Conservation (phyloP, 2,888 invertebrate species). For the Lacanobia wlatinum region DNA sequence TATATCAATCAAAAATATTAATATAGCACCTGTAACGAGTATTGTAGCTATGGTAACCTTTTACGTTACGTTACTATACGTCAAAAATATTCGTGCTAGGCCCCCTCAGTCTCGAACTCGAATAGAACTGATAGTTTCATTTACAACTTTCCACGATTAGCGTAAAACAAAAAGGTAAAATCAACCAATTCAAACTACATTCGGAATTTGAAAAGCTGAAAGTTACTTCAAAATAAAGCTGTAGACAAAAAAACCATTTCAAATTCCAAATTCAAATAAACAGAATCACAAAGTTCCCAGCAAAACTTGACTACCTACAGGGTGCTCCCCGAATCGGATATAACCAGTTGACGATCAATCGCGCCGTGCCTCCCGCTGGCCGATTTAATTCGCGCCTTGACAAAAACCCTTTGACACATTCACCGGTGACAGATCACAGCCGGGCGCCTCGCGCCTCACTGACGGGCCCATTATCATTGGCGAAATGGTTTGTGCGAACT, state of each 20-base stretch:
- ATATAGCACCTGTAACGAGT: too few relatives aligned
- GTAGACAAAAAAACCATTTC: neutral
- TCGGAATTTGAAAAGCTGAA: neutral
- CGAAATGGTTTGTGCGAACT: slow-evolving; percentile 67
- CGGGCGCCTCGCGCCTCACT: slow-evolving; percentile 83
- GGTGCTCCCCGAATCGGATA: slow-evolving; percentile 58
- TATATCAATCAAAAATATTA: too few relatives aligned
- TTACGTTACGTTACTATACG: too few relatives aligned
- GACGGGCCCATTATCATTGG: slow-evolving; percentile 83
- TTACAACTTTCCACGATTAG: neutral
- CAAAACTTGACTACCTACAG: slow-evolving; percentile 27
- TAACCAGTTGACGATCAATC: slow-evolving; percentile 82
- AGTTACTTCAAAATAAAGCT: neutral
- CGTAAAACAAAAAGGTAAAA: neutral
- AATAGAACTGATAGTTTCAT: neutral
- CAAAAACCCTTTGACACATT: slow-evolving; percentile 88
- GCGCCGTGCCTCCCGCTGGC: slow-evolving; percentile 85
- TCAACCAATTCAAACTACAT: neutral
- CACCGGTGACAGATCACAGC: slow-evolving; percentile 86
- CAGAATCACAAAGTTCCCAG: neutral
- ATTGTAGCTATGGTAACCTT: too few relatives aligned
- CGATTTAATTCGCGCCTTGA: slow-evolving; percentile 87
- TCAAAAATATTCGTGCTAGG: too few relatives aligned
- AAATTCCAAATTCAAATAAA: neutral
- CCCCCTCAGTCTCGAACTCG: neutral